Base-by-base conservation (phyloP, 1,140 invertebrate genomes). In the Euglossa dilemma region DNA sequence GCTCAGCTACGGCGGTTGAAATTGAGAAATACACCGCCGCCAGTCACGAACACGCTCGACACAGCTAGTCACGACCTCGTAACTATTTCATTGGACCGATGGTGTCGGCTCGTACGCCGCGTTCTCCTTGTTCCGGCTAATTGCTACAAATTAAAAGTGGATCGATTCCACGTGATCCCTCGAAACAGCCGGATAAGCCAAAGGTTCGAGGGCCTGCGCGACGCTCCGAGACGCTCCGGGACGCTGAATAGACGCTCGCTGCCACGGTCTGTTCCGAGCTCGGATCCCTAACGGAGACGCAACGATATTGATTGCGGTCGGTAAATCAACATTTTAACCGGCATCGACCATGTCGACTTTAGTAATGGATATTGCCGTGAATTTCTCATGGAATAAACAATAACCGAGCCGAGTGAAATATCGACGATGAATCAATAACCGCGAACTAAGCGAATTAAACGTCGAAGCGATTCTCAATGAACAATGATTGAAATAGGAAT, bases 111-210 rank as follows among this genome's bases (percentile, higher is more conserved):
- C 20, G 78, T 61, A 20, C 36, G 50, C 36, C 57, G 82, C 82
- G 77, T 80, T 84, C 82, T 72, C 78, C 78, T 87, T 85, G 84
- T 87, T 75, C 63, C 85, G 2, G 80, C 88, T 89, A 89, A 89
- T 88, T 88, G 81, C 61, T 83, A 82, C 85, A 54, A 73, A 89
- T 86, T 76, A 71, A 84, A 89, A 88, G 59, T 80, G 64, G 74
- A 61, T 72, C 77, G 50, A 73, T 57, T n/a, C 47, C 50, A 57
- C 64, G 69, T 67, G 64, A 75, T 59, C 18, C 11, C 14, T 18
- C 25, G 6, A 9, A 73, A 57, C 71, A 25, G 71, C 7, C 47
- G 6, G 18, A 67, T 57, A 16, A 52, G 69, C 18, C 18, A 52
- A 84, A 80, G 72, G 84, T 84, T 88, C 80, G 86, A 81, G 87